Base-by-base conservation (phyloP, 2,888 invertebrate species). In the Tanytarsus gracilentus region DNA sequence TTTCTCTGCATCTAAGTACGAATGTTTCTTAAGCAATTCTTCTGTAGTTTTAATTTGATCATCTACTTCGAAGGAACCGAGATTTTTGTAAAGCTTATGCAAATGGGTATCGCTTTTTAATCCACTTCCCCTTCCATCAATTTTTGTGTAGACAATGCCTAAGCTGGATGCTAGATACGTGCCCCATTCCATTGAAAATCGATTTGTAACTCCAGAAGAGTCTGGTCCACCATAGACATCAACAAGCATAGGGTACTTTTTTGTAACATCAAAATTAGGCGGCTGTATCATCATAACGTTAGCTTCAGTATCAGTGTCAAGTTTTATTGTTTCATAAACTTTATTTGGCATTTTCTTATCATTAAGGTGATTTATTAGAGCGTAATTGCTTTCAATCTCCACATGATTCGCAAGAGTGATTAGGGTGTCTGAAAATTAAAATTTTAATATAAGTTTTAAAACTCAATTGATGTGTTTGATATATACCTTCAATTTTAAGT, bases 171-270 rank as follows among this genome's bases (percentile, higher is more conserved):
- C 84, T 51, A 97, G 77, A 66, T 92, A 94, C 36, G 87, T 85
- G 61, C 89, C 89, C 92, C 94, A 95, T 70, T 88, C 88, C 18
- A 94, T 69, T 63, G 77, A 78, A 79, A 89, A 96, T 68, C 83
- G 83, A 66, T 91, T 85, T 1, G 84, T 82, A 6, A 95, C 94
- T 67, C 86, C 80, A 67, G 86, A 87, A 1, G 91, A 86, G 68
- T 91, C 91, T 0, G 97, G 97, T 4, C 96, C 97, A 4, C 86
- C 96, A 71, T 97, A 92, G 81, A 92, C 91, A 70, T 88, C 86
- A 62, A 92, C 83, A 29, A 92, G 73, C 75, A 92, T 79, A 0
- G 92, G 91, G 68, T 92, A 86, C 69, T 90, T 74, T 25, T 56
- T 84, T 36, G 80, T 79, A 50, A 78, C 75, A 69, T 83, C 82